Evolutionary conservation across 2,797 vertebrate species (phyloP), one percentile per base, ranked within the genome.

Genomic region (Simalia tracyae): DNA sequence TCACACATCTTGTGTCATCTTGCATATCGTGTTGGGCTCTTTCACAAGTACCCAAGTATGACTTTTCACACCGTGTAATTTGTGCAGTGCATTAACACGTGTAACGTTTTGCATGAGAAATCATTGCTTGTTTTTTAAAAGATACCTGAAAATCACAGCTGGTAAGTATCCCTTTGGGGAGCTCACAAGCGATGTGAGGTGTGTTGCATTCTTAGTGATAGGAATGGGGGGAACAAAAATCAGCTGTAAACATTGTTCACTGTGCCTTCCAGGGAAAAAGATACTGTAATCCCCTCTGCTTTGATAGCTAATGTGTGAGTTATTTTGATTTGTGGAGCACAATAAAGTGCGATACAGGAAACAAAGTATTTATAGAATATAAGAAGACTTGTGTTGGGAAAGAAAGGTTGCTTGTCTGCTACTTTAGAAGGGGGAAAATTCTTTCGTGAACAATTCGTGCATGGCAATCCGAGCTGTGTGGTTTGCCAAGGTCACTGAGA

Each of bases 401-500:
- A 28, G 94, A 91, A 87, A 93, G 0, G 0, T 87, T 2, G 64
- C 86, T 94, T 93, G 56, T 85, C 22, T 61, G 87, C 42, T 66
- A 1, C 1, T 61, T 92, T 85, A 68, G n/a, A 5, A 4, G 54
- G 22, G 12, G 28, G 36, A 1, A 50, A 42, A 0, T 24, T 89
- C 91, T 93, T 81, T 15, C 86, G 90, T 28, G 19, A 93, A 89
- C 36, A 64, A 57, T 36, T 4, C 76, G 12, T 93, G 76, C 4
- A 31, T 92, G 86, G 24, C 92, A 94, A 95, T 84, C 76, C 15
- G 42, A 87, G 46, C 3, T 5, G 2, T 89, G 84, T 24, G 56
- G 60, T 94, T 93, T 93, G 93, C 87, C 63, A 42, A 92, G n/a
- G 3, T 93, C 66, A 89, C 59, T 87, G 63, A 89, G 24, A 91